Evolutionary conservation across 2,113 vertebrate species (phyloP), one percentile per base, ranked within the genome.

Genomic region (Cynopterus brachyotis): DNA sequence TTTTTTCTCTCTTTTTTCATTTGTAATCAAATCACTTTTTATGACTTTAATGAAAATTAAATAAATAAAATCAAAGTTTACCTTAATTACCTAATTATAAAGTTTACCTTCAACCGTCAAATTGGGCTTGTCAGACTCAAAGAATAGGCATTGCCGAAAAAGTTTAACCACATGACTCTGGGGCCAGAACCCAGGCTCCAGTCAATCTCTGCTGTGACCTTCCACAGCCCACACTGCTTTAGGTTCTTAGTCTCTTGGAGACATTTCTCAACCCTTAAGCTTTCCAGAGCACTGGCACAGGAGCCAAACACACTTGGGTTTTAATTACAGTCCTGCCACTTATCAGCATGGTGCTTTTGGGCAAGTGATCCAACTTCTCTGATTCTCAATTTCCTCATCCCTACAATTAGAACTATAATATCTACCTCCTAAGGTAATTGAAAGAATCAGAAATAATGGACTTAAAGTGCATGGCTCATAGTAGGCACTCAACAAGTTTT

Each of bases 11-110:
- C 64, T 26, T 86, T 85, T 84, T 57, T 28, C 7, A 12, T 75
- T 93, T 89, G 37, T 67, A 67, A 82, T 82, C 66, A 86, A 92
- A 89, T 95, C 73, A 84, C n/a, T 85, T 96, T 94, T 92, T 62
- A 86, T 82, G 55, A 86, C 35, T 92, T 94, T 89, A 91, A 92
- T 82, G n/a, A 30, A 96, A 96, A 95, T 76, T 87, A 95, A 84
- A 85, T 72, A 76, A 94, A 92, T 66, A 97, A 94, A 96, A 82
- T 84, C 35, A 94, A 50, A 40, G 9, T 50, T 89, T 62, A 88
- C n/a, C 26, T 84, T 90, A 89, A 89, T n/a, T 81, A 72, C 3
- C 45, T 76, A 73, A 95, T 92, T 95, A 62, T 73, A 67, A 85
- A 89, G 53, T 82, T 91, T 86, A 89, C 26, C 76, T 81, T 92